These are phyloP conservation scores for Odobenus rosmarus DNA, from an alignment of 2,113 vertebrate genomes.

Conservation along the genomic window DNA sequence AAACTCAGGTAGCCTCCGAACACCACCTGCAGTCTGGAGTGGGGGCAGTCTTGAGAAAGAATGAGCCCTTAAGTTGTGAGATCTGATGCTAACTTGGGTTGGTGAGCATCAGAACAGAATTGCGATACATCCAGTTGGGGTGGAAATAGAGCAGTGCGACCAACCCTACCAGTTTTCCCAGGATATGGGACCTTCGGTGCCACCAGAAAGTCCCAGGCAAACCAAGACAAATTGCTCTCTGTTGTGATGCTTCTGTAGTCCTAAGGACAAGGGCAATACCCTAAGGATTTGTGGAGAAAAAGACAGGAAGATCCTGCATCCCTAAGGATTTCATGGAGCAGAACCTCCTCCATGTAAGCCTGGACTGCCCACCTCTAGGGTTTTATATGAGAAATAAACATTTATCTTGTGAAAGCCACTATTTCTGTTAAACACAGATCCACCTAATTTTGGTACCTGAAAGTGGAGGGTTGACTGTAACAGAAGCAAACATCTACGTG, in stretches of 20 bases:
- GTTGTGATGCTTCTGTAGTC: background rate
- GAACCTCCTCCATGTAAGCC: background rate
- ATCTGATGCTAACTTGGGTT: background rate
- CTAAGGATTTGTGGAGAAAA: background rate
- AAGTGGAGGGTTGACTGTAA: background rate
- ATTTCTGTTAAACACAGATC: background rate
- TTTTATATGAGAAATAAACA: background rate
- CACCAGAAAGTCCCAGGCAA: background rate
- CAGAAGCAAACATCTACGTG: background rate
- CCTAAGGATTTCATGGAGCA: background rate
- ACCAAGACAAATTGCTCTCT: background rate
- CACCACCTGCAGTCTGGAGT: background rate
- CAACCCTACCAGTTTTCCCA: background rate
- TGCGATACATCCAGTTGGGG: background rate
- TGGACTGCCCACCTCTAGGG: background rate
- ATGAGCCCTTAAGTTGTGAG: background rate
- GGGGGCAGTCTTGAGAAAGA: background rate
- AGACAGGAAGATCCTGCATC: background rate
- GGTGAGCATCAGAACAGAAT: background rate
- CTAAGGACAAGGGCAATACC: background rate
- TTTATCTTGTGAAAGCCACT: background rate
- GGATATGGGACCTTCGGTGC: background rate
- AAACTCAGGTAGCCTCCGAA: background rate
- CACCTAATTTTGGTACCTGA: background rate
- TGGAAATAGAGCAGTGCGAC: background rate